Base-by-base conservation (phyloP, 2,888 invertebrate genomes). In the Hypena proboscidalis region DNA sequence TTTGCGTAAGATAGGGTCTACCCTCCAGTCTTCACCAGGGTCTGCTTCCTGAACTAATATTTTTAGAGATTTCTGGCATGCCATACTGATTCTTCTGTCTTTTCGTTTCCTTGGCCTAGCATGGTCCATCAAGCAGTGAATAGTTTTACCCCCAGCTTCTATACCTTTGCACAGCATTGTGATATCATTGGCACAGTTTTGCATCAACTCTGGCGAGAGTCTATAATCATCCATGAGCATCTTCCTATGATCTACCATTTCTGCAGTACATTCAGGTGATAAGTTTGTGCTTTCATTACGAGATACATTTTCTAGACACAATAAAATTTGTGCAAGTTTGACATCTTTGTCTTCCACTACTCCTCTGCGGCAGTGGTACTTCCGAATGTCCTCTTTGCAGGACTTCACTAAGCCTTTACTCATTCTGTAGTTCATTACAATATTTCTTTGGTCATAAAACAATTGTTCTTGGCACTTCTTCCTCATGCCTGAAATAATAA, bases 51-150 rank as follows among this genome's bases (percentile, higher is more conserved):
- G 95, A 2, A 99, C 91, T 26, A 99, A 85, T 21, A 92, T 89
- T 83, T 97, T 96, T 47, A 99, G 81, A 35, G 97, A 95, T 74
- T 95, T 93, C 76, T 95, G 94, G 70, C 97, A 98, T 33, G 91
- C 86, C 9, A 92, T 78, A 20, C 94, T 93, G 15, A 97, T 94
- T 54, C 95, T 89, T 67, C 93, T 92, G 4, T 94, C 94, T 66
- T 92, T 93, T 65, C 92, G 90, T 67, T 92, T 92, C 57, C 93
- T 92, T 1, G 93, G 92, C 63, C 95, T 93, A 0, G 96, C 95
- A 80, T 97, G 95, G 23, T 96, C 95, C 97, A 99, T 97, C 26
- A 99, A 89, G 77, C 99, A 99, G 78, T 99, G 99, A 58, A 99
- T 95, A 0, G 98, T 98, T 74, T 95, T 95, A 0, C 97, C 97